These are phyloP conservation scores for Pachyrhynchus sulphureomaculatus DNA, from an alignment of 1,140 invertebrate genomes.

Conservation along the genomic window DNA sequence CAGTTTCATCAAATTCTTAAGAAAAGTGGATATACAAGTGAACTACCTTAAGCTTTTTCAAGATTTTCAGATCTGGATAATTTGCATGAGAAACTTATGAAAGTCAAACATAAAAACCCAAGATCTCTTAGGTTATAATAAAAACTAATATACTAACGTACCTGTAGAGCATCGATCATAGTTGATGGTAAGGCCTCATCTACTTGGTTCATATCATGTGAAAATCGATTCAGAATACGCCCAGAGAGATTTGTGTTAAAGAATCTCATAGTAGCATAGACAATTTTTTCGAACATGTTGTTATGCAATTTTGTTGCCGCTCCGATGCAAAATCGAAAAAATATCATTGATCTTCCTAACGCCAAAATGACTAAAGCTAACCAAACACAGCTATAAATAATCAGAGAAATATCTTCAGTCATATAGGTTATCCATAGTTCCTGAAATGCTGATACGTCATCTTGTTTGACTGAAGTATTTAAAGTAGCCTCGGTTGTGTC, in stretches of 20 bases:
- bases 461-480: too few relatives aligned
- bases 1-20: too few relatives aligned
- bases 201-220: slow-evolving; percentile 74
- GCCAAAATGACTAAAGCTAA: slow-evolving; percentile 55
- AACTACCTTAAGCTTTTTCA: too few relatives aligned
- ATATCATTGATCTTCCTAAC: slow-evolving; percentile 64
- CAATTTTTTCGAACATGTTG: slow-evolving; percentile 77
- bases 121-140: too few relatives aligned
- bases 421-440: slow-evolving; percentile 19
- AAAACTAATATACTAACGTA: too few relatives aligned
- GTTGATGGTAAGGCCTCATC: slow-evolving; percentile 79
- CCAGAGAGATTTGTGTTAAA: slow-evolving; percentile 84
- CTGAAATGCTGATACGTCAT: slow-evolving; percentile 10
- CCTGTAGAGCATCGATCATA: slow-evolving; percentile 71
- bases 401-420: slow-evolving; percentile 9
- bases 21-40: too few relatives aligned
- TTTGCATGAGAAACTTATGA: too few relatives aligned
- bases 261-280: slow-evolving; percentile 81
- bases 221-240: slow-evolving; percentile 72
- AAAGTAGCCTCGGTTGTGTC: too few relatives aligned
- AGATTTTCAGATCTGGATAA: too few relatives aligned
- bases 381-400: slow-evolving; percentile 1
- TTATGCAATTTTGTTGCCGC: slow-evolving; percentile 69
- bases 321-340: slow-evolving; percentile 73
- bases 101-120: too few relatives aligned